Evolutionary conservation across 2,797 vertebrate species (phyloP).

Genomic region (Cetoscarus ocellatus): DNA sequence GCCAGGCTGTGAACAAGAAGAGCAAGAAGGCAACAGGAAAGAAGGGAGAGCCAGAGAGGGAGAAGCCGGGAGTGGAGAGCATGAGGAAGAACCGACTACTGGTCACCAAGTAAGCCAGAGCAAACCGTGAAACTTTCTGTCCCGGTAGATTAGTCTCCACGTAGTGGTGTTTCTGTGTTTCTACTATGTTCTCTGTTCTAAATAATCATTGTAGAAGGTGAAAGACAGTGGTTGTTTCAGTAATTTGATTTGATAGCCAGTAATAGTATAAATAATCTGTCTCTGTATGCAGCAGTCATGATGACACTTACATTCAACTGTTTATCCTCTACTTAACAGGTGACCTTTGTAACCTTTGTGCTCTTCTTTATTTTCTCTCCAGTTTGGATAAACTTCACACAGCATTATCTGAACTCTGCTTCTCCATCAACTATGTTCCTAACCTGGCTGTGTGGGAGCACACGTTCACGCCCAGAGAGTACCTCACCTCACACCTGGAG

Average conservation of each 20-base stretch:
- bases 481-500: conserved; percentile 98
- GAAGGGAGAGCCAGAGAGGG: conserved; percentile 97
- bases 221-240: neutral
- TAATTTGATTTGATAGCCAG: neutral
- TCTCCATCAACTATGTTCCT: conserved; percentile 99
- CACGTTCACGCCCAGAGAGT: conserved; percentile 97
- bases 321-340: neutral
- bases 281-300: neutral
- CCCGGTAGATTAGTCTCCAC: too few species aligned
- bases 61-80: conserved; percentile 98
- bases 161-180: neutral
- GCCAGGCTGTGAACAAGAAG: conserved; percentile 99
- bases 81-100: conserved; percentile 98
- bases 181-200: neutral
- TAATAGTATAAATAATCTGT: neutral
- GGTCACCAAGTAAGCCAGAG: conserved; percentile 83
- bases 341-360: neutral
- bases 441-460: conserved; percentile 99
- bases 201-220: neutral
- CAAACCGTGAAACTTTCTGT: too few species aligned
- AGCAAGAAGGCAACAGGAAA: conserved; percentile 97
- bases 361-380: conserved; percentile 1
- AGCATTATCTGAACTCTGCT: conserved; percentile 97
- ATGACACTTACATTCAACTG: neutral
- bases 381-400: conserved; percentile 99